Percentiles rank a stretch among this genome's conserved stretches.
Evolutionary conservation across 2,797 vertebrate species (phyloP).

Genomic region (Bovichtus diacanthus): DNA sequence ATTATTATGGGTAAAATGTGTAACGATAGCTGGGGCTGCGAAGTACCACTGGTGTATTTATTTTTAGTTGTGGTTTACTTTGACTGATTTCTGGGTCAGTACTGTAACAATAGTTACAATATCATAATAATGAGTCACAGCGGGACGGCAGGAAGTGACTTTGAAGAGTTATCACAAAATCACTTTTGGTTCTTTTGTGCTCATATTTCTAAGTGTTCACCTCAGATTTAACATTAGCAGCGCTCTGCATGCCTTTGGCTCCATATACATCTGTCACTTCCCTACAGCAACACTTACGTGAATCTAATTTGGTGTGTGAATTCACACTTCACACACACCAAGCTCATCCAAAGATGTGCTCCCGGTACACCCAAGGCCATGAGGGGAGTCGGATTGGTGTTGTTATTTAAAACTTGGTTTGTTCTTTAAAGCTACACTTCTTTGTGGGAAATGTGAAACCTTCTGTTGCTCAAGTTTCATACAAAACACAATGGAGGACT

Average conservation of each 20-base stretch:
- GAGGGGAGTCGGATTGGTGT: background rate
- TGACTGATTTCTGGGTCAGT: background rate
- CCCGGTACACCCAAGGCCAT: background rate
- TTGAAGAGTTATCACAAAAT: background rate
- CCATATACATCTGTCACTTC: background rate
- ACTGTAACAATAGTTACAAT: slow-evolving; percentile 2
- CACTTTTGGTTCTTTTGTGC: background rate
- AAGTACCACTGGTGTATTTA: slow-evolving; percentile 9
- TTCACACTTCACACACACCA: background rate
- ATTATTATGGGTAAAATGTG: slow-evolving; percentile 1
- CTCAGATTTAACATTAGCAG: background rate
- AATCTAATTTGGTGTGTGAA: slow-evolving; percentile 14
- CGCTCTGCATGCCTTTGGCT: background rate
- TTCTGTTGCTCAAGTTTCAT: slow-evolving; percentile 2
- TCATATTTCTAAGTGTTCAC: background rate
- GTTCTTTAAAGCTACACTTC: background rate
- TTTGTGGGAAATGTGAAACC: background rate
- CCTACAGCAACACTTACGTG: background rate
- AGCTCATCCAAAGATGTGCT: background rate
- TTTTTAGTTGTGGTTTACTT: slow-evolving; percentile 1
- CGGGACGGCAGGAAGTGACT: background rate
- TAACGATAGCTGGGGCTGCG: slow-evolving; percentile 2
- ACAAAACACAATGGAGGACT: background rate
- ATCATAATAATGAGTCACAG: slow-evolving; percentile 7
- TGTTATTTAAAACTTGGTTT: slow-evolving; percentile 15